Base-by-base conservation (phyloP, 1,140 invertebrate genomes). In the Homarus americanus region DNA sequence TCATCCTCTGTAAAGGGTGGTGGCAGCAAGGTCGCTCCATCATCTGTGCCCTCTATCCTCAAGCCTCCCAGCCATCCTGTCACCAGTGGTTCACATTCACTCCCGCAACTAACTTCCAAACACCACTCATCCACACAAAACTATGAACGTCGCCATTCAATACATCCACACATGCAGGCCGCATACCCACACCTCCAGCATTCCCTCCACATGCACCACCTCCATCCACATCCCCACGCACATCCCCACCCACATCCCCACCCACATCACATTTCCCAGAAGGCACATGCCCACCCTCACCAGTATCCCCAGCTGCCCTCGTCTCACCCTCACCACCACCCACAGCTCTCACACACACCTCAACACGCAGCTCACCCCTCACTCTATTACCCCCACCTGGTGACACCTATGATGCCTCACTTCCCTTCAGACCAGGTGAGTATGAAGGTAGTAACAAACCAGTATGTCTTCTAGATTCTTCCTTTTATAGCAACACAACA, bases 401-500 rank as follows among this genome's bases (percentile, higher is more conserved):
- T 90, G 49, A 90, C 88, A 10, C 88, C 88, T 20, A 90, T 90
- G 88, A 90, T 90, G 88, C 88, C 76, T 17, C 86, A 69, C 24
- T 75, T 63, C 58, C 38, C 36, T 76, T 36, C n/a, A 40, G 69
- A 58, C 40, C 44, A 83, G 80, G 87, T 90, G 41, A 90, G 38
- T 49, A 53, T n/a, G n/a, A n/a, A n/a, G n/a, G n/a, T n/a, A n/a
- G n/a, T n/a, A n/a, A n/a, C n/a, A n/a, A n/a, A n/a, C n/a, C n/a
- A n/a, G n/a, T n/a, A n/a, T n/a, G n/a, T n/a, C n/a, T n/a, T n/a
- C n/a, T n/a, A n/a, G n/a, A n/a, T n/a, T n/a, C n/a, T n/a, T n/a
- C n/a, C n/a, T n/a, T n/a, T n/a, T n/a, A n/a, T n/a, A n/a, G n/a
- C n/a, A n/a, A n/a, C n/a, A n/a, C n/a, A n/a, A n/a, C n/a, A n/a